phyloP scores from a whole-genome alignment of 2,888 invertebrate genomes.

The Sesamia inferens region DNA sequence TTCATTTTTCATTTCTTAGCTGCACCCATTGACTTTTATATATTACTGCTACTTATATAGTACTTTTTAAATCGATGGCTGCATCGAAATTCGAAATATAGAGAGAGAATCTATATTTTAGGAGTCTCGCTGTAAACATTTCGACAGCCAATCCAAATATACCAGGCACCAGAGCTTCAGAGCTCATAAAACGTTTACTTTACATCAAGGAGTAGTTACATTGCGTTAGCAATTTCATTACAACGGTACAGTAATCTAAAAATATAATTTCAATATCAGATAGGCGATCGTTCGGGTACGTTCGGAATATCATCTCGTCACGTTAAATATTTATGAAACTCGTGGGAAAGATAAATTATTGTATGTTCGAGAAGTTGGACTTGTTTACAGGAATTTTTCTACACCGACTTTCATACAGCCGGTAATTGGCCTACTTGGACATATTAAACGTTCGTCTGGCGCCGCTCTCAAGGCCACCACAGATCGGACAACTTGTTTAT shows the following conservation, averaged over 20 bases:
- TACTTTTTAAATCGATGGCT: too few species aligned
- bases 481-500: conserved; percentile 54
- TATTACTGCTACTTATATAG: too few species aligned
- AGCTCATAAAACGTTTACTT: conserved; percentile 63
- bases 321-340: conserved; percentile 28
- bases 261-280: conserved; percentile 60
- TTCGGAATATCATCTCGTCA: conserved; percentile 38
- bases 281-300: conserved; percentile 42
- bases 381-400: conserved; percentile 45
- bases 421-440: conserved; percentile 64
- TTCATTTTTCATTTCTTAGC: not conserved
- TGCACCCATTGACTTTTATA: too few species aligned
- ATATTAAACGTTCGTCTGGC: conserved; percentile 48
- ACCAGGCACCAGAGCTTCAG: conserved; percentile 43
- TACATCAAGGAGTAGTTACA: conserved; percentile 59
- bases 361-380: not conserved
- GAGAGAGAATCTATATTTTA: conserved; percentile 17
- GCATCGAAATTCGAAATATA: conserved; percentile 15
- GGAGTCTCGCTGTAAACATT: conserved; percentile 40
- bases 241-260: conserved; percentile 60
- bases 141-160: conserved; percentile 54
- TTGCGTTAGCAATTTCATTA: conserved; percentile 59
- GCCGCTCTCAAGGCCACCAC: conserved; percentile 51
- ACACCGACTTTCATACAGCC: conserved; percentile 47
- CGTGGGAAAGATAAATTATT: conserved; percentile 20